Conservation (phyloP, 2,113 vertebrate species). For the Indicator indicator region DNA sequence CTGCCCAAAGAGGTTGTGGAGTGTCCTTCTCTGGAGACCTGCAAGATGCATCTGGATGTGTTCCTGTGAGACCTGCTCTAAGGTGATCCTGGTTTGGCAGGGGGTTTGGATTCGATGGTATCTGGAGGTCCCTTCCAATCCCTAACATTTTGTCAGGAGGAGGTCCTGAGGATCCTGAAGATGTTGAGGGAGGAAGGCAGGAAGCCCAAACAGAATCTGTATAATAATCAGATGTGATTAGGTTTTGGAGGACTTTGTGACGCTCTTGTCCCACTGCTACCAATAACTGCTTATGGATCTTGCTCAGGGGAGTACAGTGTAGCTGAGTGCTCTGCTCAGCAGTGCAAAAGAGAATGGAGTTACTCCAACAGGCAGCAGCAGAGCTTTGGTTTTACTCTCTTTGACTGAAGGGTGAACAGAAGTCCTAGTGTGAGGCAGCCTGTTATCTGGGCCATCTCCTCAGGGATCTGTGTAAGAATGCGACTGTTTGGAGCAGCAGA, state of each 20-base stretch:
- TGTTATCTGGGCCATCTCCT: neutral
- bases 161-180: neutral
- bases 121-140: neutral
- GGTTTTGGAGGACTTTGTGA: neutral
- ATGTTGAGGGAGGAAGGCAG: neutral
- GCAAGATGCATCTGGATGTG: too few species aligned
- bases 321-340: neutral
- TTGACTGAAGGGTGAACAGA: neutral
- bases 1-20: too few species aligned
- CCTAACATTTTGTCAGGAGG: neutral
- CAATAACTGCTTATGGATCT: neutral
- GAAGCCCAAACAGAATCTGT: neutral
- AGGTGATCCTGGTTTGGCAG: too few species aligned
- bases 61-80: too few species aligned
- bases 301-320: neutral
- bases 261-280: neutral
- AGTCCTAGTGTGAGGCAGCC: neutral
- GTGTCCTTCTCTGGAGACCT: too few species aligned
- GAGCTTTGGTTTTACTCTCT: neutral
- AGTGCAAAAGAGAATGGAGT: too few species aligned
- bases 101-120: too few species aligned
- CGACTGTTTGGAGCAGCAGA: neutral
- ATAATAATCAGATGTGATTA: rapidly evolving
- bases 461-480: neutral
- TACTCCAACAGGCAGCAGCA: neutral